Conservation (phyloP, 2,888 invertebrate genomes). For the Acanthoscelides obtectus region DNA sequence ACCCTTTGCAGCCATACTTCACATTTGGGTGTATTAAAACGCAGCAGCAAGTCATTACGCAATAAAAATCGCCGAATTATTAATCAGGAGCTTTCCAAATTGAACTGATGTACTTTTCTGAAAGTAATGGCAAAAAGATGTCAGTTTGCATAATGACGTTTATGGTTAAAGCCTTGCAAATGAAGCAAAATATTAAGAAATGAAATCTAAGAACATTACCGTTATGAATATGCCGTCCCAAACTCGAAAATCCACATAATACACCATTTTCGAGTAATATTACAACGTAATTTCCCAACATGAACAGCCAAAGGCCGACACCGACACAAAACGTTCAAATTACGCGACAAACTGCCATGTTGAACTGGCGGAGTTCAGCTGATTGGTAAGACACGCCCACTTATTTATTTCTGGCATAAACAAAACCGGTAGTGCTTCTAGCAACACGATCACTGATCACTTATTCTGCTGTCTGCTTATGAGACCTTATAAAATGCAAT, state of each 20-base stretch:
- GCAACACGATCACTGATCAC: constrained; percentile 16
- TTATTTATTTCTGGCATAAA: constrained; percentile 42
- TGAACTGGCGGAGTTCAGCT: constrained; percentile 39
- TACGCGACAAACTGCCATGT: constrained; percentile 35
- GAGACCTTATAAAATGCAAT: constrained; percentile 14
- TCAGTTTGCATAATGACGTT: neutral
- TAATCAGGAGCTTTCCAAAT: neutral
- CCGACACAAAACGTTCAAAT: constrained; percentile 25
- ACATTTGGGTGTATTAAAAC: neutral
- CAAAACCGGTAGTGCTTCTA: constrained; percentile 37
- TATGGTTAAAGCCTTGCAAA: neutral
- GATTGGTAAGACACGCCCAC: constrained; percentile 44
- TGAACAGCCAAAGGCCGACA: constrained; percentile 1
- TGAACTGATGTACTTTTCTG: neutral
- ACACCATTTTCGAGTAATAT: neutral
- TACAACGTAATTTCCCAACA: neutral
- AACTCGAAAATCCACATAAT: neutral
- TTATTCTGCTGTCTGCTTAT: constrained; percentile 5
- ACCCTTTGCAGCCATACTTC: neutral
- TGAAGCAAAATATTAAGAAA: neutral
- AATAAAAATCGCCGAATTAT: neutral
- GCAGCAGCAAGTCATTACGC: neutral
- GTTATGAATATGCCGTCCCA: neutral
- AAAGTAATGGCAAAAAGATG: neutral
- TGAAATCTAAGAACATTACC: neutral